These are phyloP conservation scores for Phytoseiulus persimilis DNA, from an alignment of 2,888 invertebrate species.

Conservation along the genomic window DNA sequence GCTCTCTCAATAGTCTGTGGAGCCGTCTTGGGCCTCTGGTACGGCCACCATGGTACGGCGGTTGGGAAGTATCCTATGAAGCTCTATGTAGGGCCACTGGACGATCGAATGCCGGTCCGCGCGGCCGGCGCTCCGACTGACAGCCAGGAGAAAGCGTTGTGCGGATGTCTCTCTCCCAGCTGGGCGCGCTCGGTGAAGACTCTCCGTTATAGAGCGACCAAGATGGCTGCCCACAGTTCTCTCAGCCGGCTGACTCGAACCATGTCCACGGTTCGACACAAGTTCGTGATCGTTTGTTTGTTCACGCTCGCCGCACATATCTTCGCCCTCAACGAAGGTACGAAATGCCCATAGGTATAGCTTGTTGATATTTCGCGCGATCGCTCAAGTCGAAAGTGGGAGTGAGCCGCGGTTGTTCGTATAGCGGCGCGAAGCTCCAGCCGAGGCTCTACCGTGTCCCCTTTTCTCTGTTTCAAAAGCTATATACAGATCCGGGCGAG, in stretches of 20 bases:
- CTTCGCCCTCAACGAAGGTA: neutral
- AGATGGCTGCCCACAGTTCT: neutral
- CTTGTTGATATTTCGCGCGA: neutral
- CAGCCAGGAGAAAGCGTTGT: neutral
- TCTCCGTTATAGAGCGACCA: neutral
- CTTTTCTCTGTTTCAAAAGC: too few relatives aligned
- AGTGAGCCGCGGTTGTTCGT: neutral
- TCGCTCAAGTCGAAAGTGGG: neutral
- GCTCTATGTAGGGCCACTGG: neutral
- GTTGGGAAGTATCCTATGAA: too few relatives aligned
- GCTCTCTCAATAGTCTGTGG: too few relatives aligned
- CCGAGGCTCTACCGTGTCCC: neutral
- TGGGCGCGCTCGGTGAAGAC: neutral
- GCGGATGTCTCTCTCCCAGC: neutral
- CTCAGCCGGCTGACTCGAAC: neutral
- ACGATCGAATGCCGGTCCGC: neutral
- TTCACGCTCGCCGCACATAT: neutral
- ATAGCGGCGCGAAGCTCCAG: neutral
- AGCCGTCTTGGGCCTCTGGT: too few relatives aligned
- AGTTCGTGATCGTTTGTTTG: neutral
- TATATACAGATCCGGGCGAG: too few relatives aligned
- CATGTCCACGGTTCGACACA: neutral
- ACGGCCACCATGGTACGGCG: too few relatives aligned
- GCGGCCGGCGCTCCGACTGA: neutral
- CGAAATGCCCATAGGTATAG: neutral